Evolutionary conservation across 1,140 invertebrate species (phyloP), one percentile per base, ranked within the genome.

Genomic region (Druon quercuslanigerum): DNA sequence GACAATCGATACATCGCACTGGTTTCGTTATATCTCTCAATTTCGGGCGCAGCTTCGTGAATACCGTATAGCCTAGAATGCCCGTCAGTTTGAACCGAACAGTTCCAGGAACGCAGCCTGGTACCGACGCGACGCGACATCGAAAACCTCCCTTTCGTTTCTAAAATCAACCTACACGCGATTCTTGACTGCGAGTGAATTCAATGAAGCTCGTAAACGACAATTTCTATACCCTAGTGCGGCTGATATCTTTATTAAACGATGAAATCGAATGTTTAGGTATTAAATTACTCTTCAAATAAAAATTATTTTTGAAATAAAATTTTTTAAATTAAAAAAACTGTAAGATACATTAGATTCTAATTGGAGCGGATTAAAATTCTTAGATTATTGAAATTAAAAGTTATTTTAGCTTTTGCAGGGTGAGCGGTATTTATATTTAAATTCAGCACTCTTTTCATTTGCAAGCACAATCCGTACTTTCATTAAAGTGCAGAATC

Each of bases 21-120:
- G 84, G 86, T 85, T 89, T 88, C 87, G 86, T 85, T 87, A 88
- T 89, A 87, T 89, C 87, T 89, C 88, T 90, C 87, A 90, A 90
- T 90, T 89, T 89, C 82, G 87, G 85, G 78, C 77, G 81, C 78
- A 79, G 86, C 84, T 88, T 90, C 87, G 89, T 90, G 88, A 88
- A 90, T 88, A 90, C 87, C 85, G 87, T 89, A 88, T 89, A 87
- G 83, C 80, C 85, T 83, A 82, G 82, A 81, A 85, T 82, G 83
- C 75, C 77, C 79, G 79, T 77, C 83, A 80, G 73, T 66, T 75
- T 70, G 74, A 86, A 87, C 82, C 79, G 83, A 85, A 85, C 84
- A 83, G 85, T 90, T 85, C 84, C 85, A 86, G 86, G 86, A 88
- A 89, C 87, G 84, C 84, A 82, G 88, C 84, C 87, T 89, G 87